These are phyloP conservation scores for Cassiopea xamachana DNA, from an alignment of 30 jellyfish, hydroid and myxozoan genomes.

Conservation along the genomic window DNA sequence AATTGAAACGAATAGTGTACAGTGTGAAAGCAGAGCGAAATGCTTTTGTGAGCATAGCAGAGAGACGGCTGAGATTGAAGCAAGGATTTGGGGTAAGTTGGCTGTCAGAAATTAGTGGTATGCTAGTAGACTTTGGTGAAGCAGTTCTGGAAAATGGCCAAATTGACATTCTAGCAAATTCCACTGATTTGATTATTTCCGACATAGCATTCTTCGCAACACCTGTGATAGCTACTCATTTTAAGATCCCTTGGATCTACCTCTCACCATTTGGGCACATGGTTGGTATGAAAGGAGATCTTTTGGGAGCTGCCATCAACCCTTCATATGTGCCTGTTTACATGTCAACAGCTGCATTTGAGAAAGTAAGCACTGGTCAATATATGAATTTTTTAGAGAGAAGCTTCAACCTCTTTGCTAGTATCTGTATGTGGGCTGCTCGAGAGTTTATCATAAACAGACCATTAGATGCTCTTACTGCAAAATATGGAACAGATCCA, in stretches of 20 bases:
- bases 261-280: conserved; percentile 44
- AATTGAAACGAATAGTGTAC: conserved; percentile 10
- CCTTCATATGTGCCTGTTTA: conserved; percentile 38
- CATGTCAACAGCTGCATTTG: conserved; percentile 3
- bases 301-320: conserved; percentile 12
- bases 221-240: conserved; percentile 11
- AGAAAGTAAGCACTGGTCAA: conserved; percentile 10
- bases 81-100: conserved; percentile 30
- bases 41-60: conserved; percentile 36
- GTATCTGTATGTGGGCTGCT: neutral
- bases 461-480: neutral
- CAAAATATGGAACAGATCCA: neutral
- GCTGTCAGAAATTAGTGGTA: neutral
- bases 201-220: conserved; percentile 42
- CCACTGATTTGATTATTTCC: conserved; percentile 36
- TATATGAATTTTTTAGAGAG: conserved; percentile 50
- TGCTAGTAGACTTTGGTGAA: neutral
- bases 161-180: neutral
- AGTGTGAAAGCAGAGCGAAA: conserved; percentile 1
- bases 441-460: neutral
- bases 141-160: conserved; percentile 1
- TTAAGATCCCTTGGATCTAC: conserved; percentile 13
- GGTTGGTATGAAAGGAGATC: conserved; percentile 24
- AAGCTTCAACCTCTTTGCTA: conserved; percentile 19
- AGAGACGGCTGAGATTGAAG: conserved; percentile 6